These are phyloP conservation scores for Schizaphis graminum DNA, from an alignment of 2,888 invertebrate genomes.

Conservation along the genomic window DNA sequence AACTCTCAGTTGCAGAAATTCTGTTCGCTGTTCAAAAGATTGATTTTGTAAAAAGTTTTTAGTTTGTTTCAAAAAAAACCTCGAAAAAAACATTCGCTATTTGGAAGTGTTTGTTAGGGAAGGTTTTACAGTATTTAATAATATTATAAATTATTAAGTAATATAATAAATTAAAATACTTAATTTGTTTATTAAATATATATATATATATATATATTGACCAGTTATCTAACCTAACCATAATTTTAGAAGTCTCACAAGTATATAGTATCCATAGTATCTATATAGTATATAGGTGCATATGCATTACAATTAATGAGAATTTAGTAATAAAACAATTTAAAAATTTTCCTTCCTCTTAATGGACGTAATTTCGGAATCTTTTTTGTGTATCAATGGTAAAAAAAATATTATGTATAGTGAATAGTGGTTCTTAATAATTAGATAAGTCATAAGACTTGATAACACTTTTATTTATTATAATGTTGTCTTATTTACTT, in stretches of 20 bases:
- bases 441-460: conserved; percentile 16
- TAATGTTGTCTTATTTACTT: conserved; percentile 27
- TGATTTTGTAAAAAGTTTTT: too few species aligned
- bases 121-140: not conserved
- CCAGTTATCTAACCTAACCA: not conserved
- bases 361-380: not conserved
- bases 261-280: not conserved
- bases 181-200: not conserved
- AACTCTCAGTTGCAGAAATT: too few species aligned
- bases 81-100: too few species aligned
- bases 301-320: not conserved
- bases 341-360: not conserved
- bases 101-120: too few species aligned
- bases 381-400: not conserved
- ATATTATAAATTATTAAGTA: not conserved
- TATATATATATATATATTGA: not conserved
- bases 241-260: not conserved
- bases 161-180: not conserved
- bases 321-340: not conserved
- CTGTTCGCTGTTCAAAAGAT: too few species aligned
- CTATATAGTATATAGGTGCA: not conserved
- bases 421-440: conserved; percentile 40
- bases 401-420: not conserved
- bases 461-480: conserved; percentile 25
- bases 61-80: too few species aligned